Evolutionary conservation across 2,113 vertebrate species (phyloP), one percentile per base, ranked within the genome.

Genomic region (Pollimyrus isidori): DNA sequence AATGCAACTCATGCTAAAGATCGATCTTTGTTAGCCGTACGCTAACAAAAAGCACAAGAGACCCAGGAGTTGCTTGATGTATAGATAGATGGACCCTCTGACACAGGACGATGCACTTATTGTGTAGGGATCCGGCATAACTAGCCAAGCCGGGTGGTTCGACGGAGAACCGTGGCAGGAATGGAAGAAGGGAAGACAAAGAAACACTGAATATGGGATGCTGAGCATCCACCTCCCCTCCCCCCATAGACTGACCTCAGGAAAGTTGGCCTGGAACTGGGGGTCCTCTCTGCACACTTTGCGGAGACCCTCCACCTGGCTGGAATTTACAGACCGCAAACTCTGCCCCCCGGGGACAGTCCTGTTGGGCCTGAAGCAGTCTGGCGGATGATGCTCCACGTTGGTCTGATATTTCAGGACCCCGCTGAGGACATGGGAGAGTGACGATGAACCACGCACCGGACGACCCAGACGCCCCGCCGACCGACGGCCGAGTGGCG

Each of bases 351-450:
- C 90, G 89, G 26, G 26, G 83, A n/a, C 87, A 2, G 96, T 97
- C 94, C 92, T 93, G 92, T 97, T 99, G 91, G 94, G 93, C 92
- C 89, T 92, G 88, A 97, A 90, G 94, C 98, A 99, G 92, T 98
- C 98, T 42, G 98, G 98, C 89, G 97, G 96, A 80, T 99, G 98
- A 50, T 96, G 93, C 65, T 97, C 96, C 87, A 98, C 90, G 90
- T 99, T 99, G 90, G 93, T 96, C 90, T 99, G 98, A 94, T 97
- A 99, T 94, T 99, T 99, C 90, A 99, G 94, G 90, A 97, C 95
- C 17, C 98, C 98, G 89, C 98, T 99, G 90, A 76, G 94, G 26
- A 56, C n/a, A 35, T 35, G 35, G 7, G 9, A 62, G 35, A n/a
- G 39, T 19, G 39, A 62, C 4, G 30, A 42, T 10, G 3, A 15